A percentile compares a stretch with the other conserved stretches of the same genome.
Conservation (phyloP, 2,888 invertebrate species). For the Ashinkailepas kermadecensis region DNA sequence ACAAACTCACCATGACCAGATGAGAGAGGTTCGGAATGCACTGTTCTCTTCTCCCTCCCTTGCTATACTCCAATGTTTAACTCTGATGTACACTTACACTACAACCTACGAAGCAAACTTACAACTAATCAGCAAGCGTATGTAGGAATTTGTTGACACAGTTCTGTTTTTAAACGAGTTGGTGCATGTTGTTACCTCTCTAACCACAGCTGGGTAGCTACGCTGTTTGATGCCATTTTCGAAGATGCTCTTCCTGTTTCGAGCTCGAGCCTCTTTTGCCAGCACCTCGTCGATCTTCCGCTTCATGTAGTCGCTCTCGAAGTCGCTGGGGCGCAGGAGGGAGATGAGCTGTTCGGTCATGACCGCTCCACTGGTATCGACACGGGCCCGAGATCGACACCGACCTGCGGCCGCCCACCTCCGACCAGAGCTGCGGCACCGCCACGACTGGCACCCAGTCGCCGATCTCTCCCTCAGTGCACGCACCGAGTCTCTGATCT, state of each 20-base stretch:
- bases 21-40: too few relatives aligned
- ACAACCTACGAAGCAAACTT: too few relatives aligned
- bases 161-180: too few relatives aligned
- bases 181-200: background rate
- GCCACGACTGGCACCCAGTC: background rate
- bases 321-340: background rate
- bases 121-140: too few relatives aligned
- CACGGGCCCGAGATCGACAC: background rate
- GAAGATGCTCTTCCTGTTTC: background rate
- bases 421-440: background rate
- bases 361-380: too few relatives aligned
- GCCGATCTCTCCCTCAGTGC: too few relatives aligned
- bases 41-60: too few relatives aligned
- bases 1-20: too few relatives aligned
- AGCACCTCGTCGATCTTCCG: background rate
- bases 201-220: background rate
- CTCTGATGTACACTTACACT: too few relatives aligned
- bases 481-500: too few relatives aligned
- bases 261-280: background rate
- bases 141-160: too few relatives aligned
- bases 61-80: too few relatives aligned
- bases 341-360: background rate
- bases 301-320: slow-evolving; percentile 11
- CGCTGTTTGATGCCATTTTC: slow-evolving; percentile 9
- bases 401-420: background rate